These are phyloP conservation scores for Melinopterus prodromus DNA, from an alignment of 2,888 invertebrate species.

Conservation along the genomic window DNA sequence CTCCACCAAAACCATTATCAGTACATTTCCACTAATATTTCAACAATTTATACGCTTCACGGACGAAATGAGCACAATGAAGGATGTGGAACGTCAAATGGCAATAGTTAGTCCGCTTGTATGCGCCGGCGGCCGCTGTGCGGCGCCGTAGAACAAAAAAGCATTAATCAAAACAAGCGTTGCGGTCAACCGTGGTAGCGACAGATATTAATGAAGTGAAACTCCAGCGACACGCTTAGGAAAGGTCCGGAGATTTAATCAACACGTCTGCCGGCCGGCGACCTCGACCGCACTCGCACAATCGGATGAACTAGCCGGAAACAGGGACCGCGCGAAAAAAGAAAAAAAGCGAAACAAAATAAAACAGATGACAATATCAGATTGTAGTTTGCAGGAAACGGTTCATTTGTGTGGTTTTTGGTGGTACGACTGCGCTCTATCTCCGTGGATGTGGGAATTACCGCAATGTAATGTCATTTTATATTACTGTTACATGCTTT, in stretches of 20 bases:
- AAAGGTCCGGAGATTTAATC: constrained; percentile 23
- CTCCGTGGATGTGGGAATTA: neutral
- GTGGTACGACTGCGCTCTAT: neutral
- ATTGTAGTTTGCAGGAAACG: neutral
- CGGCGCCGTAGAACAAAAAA: constrained; percentile 16
- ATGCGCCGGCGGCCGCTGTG: neutral
- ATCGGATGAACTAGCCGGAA: constrained; percentile 14
- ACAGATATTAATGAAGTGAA: constrained; percentile 30
- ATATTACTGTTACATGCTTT: neutral
- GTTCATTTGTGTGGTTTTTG: neutral
- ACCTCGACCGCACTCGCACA: constrained; percentile 10
- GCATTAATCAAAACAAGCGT: constrained; percentile 26
- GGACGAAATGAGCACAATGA: neutral
- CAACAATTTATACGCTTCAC: neutral
- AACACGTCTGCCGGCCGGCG: constrained; percentile 21
- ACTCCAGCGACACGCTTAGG: constrained; percentile 22
- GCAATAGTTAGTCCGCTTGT: neutral
- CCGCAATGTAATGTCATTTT: neutral
- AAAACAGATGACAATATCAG: neutral
- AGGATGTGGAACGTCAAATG: neutral
- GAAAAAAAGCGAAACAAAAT: neutral
- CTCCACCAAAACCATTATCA: neutral
- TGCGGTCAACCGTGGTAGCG: constrained; percentile 11
- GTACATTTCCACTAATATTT: neutral
- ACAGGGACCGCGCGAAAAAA: neutral